Evolutionary conservation across 2,888 invertebrate genomes (phyloP).

Genomic region (Tribolium freemani): DNA sequence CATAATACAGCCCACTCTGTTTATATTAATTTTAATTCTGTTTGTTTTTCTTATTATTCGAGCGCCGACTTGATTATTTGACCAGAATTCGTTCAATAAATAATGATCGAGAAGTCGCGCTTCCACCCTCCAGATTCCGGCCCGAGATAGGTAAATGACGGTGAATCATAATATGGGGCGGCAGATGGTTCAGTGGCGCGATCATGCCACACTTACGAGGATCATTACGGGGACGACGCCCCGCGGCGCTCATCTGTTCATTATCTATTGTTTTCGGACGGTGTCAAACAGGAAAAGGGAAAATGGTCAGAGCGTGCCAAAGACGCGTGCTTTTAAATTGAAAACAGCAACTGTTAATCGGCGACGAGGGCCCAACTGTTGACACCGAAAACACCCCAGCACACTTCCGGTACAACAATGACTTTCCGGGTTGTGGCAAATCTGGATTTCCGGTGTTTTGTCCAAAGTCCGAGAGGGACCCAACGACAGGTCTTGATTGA

Average conservation of each 20-base stretch:
- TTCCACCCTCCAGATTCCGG: neutral
- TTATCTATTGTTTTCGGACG: neutral
- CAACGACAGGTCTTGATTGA: too few relatives aligned
- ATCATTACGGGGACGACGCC: slow-evolving; percentile 52
- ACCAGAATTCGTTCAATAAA: neutral
- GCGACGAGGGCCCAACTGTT: slow-evolving; percentile 61
- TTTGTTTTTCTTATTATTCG: slow-evolving; percentile 62
- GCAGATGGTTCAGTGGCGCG: slow-evolving; percentile 59
- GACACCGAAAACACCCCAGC: slow-evolving; percentile 57
- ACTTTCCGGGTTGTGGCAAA: slow-evolving; percentile 47
- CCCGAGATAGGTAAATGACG: slow-evolving; percentile 61
- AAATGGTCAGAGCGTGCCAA: slow-evolving; percentile 53
- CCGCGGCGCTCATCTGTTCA: slow-evolving; percentile 56
- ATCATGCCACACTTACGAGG: slow-evolving; percentile 54
- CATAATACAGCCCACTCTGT: slow-evolving; percentile 60
- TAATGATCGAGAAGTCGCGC: neutral
- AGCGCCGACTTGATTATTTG: slow-evolving; percentile 42
- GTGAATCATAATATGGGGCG: slow-evolving; percentile 60
- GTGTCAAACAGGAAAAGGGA: slow-evolving; percentile 45
- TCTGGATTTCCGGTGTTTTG: slow-evolving; percentile 37
- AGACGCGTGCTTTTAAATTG: slow-evolving; percentile 54
- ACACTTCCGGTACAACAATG: slow-evolving; percentile 58
- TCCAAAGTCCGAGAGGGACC: slow-evolving; percentile 1
- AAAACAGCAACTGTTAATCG: slow-evolving; percentile 60
- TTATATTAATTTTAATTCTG: slow-evolving; percentile 65